phyloP scores from a whole-genome alignment of 2,888 invertebrate genomes.

The Scelioninae gen. 1 region DNA sequence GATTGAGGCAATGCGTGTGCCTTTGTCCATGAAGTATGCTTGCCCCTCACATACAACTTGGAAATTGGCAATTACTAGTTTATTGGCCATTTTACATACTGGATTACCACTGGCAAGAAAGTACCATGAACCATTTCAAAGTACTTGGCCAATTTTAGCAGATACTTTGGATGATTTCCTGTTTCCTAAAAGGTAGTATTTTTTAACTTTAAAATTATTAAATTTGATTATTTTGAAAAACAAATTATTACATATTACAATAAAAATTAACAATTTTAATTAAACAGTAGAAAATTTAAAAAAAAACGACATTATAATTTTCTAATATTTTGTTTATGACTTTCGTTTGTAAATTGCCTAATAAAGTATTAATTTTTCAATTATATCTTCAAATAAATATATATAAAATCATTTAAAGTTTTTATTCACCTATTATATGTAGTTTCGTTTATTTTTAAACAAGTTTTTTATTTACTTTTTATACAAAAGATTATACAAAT shows the following conservation, averaged over 20 bases:
- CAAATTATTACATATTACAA: too few species aligned
- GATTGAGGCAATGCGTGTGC: constrained; percentile 88
- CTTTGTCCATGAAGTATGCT: constrained; percentile 91
- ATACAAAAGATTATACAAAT: too few species aligned
- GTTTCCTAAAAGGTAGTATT: constrained; percentile 90
- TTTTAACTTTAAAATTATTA: not conserved
- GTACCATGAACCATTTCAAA: constrained; percentile 89
- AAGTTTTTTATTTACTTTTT: too few species aligned
- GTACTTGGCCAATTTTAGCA: constrained; percentile 95
- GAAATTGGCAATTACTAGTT: constrained; percentile 91
- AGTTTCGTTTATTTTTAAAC: too few species aligned
- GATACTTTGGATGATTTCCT: constrained; percentile 95
- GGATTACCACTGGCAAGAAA: constrained; percentile 95
- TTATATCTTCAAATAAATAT: too few species aligned
- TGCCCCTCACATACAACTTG: constrained; percentile 92
- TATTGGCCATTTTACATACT: constrained; percentile 91
- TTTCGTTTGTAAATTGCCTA: too few species aligned
- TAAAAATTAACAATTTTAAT: too few species aligned
- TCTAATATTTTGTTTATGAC: too few species aligned
- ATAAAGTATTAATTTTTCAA: not conserved
- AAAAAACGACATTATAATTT: too few species aligned
- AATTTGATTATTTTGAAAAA: not conserved
- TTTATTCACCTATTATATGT: too few species aligned
- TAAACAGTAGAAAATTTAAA: too few species aligned
- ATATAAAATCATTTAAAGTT: too few species aligned